Base-by-base conservation (phyloP, 2,113 vertebrate species). In the Monarcha castaneiventris region DNA sequence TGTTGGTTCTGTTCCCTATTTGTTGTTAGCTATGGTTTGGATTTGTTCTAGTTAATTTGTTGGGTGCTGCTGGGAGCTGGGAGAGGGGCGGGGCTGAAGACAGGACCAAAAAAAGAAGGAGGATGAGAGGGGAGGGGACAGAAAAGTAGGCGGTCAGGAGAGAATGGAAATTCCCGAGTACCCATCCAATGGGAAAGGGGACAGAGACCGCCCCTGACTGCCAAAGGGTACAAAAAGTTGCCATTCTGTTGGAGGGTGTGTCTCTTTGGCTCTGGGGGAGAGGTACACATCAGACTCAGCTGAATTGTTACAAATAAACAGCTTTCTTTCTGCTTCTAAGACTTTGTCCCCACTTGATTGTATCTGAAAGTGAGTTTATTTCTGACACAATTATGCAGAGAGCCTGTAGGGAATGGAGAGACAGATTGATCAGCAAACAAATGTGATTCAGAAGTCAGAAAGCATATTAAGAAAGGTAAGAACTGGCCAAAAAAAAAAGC, bases 171-270 rank as follows among this genome's bases (percentile, higher is more conserved):
- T 52, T 64, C 18, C 25, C 13, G 23, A 41, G 23, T n/a, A 22
- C 17, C 15, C 46, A 22, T 9, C 19, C n/a, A 17, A 16, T 35
- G 25, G 25, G 19, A 66, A 54, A 25, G 49, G 25, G 43, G 33
- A 18, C 33, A 23, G 43, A 15, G 19, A 75, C 9, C 2, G 2
- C 30, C 52, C 30, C 39, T 4, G 4, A 9, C 22, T 1, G 1
- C 0, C 1, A 58, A 22, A 46, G 33, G 26, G 4, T 6, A 11
- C 15, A 23, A 79, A 54, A 44, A 44, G 2, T 43, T 44, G 9
- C 20, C 7, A 15, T 54, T 35, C 44, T 30, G 11, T 19, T 66
- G 61, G 33, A 11, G 37, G 6, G 30, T 16, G 26, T 29, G n/a
- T 49, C 4, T 35, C 11, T 35, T 52, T 12, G 0, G 25, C 25